These are phyloP conservation scores for Acanthis flammea DNA, from an alignment of 2,797 vertebrate species.

Conservation along the genomic window DNA sequence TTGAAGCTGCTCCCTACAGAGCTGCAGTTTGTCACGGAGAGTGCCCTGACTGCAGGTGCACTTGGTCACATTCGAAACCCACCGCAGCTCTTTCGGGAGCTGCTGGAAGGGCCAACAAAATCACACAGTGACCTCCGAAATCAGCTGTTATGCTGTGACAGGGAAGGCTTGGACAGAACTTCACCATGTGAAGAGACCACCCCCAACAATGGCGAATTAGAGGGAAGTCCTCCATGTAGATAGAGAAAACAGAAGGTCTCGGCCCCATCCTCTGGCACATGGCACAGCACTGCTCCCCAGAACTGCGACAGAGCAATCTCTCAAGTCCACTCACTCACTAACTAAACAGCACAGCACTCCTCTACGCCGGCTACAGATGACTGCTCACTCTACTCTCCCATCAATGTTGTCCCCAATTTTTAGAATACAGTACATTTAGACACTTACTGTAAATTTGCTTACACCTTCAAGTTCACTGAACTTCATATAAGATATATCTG, in stretches of 20 bases:
- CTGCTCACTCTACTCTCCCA: neutral
- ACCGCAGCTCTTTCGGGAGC: neutral
- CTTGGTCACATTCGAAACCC: neutral
- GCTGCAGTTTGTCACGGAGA: neutral
- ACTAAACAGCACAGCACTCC: neutral
- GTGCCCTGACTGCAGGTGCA: neutral
- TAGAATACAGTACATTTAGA: neutral
- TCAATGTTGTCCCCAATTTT: neutral
- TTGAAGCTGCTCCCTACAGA: fast-evolving
- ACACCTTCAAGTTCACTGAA: conserved; percentile 83
- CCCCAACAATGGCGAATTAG: neutral
- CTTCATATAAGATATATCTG: conserved; percentile 91
- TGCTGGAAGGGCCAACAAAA: neutral
- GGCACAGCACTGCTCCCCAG: neutral
- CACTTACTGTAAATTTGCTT: conserved; percentile 88
- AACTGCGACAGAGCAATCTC: neutral
- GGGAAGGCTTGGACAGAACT: neutral
- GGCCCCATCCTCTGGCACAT: neutral
- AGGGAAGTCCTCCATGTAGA: neutral
- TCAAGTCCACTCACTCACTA: neutral
- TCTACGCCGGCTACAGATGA: neutral
- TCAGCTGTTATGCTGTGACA: neutral
- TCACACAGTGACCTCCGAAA: neutral
- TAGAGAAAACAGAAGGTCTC: neutral
- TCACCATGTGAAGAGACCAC: neutral